Percentiles rank a stretch among this genome's conserved stretches.
Conservation (phyloP, 2,888 invertebrate species). For the Frankliniella fusca region DNA sequence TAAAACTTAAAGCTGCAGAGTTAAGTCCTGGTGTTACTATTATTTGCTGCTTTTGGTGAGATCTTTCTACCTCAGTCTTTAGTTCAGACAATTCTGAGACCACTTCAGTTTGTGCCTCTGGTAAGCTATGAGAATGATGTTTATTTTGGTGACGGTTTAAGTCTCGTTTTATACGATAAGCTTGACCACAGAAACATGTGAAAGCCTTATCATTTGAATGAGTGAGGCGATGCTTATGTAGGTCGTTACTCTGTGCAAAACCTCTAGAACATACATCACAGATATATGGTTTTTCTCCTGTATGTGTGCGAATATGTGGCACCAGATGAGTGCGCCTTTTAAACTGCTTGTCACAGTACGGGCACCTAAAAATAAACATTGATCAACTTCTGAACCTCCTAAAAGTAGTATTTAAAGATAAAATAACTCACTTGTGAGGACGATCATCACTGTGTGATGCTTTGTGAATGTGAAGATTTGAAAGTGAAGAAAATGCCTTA, state of each 20-base stretch:
- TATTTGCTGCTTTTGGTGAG: neutral
- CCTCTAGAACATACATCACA: neutral
- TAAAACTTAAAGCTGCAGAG: neutral
- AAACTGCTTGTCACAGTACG: conserved; percentile 2
- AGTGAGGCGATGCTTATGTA: neutral
- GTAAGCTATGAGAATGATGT: neutral
- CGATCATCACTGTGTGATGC: neutral
- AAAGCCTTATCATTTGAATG: neutral
- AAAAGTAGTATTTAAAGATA: neutral
- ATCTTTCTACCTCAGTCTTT: neutral
- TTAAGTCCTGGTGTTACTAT: neutral
- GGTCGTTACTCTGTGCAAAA: conserved; percentile 1
- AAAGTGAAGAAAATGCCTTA: neutral
- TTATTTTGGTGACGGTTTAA: neutral
- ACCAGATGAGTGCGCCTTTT: neutral
- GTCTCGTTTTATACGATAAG: neutral
- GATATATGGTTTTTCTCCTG: conserved; percentile 8
- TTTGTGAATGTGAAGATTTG: neutral
- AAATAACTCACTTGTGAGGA: neutral
- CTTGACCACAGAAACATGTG: neutral
- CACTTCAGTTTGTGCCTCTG: neutral
- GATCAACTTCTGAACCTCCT: neutral
- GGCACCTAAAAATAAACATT: neutral
- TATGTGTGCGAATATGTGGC: neutral
- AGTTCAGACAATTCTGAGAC: neutral